Conservation (phyloP, 2,797 vertebrate genomes). For the Takifugu rubripes region DNA sequence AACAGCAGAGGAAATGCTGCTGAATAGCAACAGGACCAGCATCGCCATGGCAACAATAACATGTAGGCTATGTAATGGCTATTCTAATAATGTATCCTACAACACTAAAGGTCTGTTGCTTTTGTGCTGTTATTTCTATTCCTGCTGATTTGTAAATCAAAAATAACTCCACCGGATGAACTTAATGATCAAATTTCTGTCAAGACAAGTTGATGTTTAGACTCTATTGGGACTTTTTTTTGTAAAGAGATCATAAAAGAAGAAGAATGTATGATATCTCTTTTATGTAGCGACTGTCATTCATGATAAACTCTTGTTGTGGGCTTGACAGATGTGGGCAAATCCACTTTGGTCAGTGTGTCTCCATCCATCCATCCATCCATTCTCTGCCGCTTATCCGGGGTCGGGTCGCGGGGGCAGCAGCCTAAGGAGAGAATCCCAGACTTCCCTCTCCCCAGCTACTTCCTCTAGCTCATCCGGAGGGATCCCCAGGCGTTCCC, state of each 20-base stretch:
- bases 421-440: too few relatives aligned
- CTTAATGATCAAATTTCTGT: conserved; percentile 7
- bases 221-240: not conserved
- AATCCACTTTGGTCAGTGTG: conserved; percentile 15
- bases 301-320: conserved; percentile 25
- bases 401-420: too few relatives aligned
- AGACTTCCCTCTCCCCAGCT: too few relatives aligned
- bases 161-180: not conserved
- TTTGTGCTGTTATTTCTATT: not conserved
- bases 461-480: too few relatives aligned
- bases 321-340: conserved; percentile 13
- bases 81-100: too few relatives aligned
- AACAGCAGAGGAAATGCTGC: too few relatives aligned
- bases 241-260: not conserved
- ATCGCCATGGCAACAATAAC: too few relatives aligned
- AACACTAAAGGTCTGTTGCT: not conserved
- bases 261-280: not conserved
- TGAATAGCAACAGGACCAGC: too few relatives aligned
- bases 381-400: too few relatives aligned
- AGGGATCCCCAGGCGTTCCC: too few relatives aligned
- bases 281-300: conserved; percentile 11
- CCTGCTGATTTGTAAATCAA: not conserved
- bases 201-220: conserved; percentile 3
- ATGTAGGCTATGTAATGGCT: too few relatives aligned
- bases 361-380: too few relatives aligned